A percentile compares a stretch with the other conserved stretches of the same genome.
These are phyloP conservation scores for Anguilla japonica DNA, from an alignment of 2,113 vertebrate species.

Conservation along the genomic window DNA sequence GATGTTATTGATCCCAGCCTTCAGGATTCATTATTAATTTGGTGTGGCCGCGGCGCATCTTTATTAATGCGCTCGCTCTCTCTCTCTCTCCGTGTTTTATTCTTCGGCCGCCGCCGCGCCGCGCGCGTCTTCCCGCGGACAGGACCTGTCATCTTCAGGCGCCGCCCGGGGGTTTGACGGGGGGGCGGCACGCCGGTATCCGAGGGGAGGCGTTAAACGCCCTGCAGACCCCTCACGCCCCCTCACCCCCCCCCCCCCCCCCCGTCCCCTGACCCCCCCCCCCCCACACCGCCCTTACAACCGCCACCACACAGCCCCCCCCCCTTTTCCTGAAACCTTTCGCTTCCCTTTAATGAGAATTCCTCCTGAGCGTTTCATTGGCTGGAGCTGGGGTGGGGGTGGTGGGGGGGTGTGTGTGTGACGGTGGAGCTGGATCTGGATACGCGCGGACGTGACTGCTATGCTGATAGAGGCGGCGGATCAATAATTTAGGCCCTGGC, in stretches of 20 bases:
- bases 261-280: slow-evolving; percentile 63
- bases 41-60: slow-evolving; percentile 61
- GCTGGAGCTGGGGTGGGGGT: slow-evolving; percentile 82
- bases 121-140: slow-evolving; percentile 72
- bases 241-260: slow-evolving; percentile 50
- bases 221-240: slow-evolving; percentile 72
- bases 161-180: slow-evolving; percentile 72
- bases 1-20: slow-evolving; percentile 62
- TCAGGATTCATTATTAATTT: slow-evolving; percentile 56
- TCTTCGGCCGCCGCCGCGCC: slow-evolving; percentile 71
- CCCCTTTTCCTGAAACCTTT: slow-evolving; percentile 60
- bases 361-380: slow-evolving; percentile 98
- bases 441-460: slow-evolving; percentile 88
- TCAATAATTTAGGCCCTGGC: slow-evolving; percentile 98
- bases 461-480: slow-evolving; percentile 91
- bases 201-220: slow-evolving; percentile 82
- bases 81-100: slow-evolving; percentile 60
- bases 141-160: slow-evolving; percentile 70
- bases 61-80: slow-evolving; percentile 73
- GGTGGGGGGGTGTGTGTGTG: slow-evolving; percentile 47
- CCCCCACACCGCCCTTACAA: slow-evolving; percentile 43
- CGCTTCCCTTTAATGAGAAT: slow-evolving; percentile 96
- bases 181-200: slow-evolving; percentile 63
- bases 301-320: slow-evolving; percentile 58
- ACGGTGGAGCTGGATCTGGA: slow-evolving; percentile 81